Evolutionary conservation across 2,888 invertebrate genomes (phyloP).

Genomic region (Eupsilia transversa): DNA sequence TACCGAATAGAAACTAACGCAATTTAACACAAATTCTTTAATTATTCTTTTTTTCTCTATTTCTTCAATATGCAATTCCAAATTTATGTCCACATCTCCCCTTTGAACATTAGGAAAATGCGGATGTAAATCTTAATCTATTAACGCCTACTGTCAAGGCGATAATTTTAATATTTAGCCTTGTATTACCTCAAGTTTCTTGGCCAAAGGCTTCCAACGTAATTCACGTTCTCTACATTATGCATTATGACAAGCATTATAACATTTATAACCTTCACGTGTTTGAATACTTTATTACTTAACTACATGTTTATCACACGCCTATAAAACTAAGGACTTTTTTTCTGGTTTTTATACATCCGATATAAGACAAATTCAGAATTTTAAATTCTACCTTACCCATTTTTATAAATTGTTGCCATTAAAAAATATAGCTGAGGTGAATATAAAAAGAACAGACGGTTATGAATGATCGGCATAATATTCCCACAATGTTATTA

Average conservation of each 20-base stretch:
- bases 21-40: background rate
- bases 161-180: conserved; percentile 9
- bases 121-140: background rate
- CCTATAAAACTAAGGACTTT: conserved; percentile 10
- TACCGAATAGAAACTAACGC: background rate
- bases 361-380: conserved; percentile 9
- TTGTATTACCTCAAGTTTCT: conserved; percentile 33
- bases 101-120: background rate
- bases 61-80: background rate
- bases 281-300: conserved; percentile 35
- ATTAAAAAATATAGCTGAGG: background rate
- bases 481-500: background rate
- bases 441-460: background rate
- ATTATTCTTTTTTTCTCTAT: background rate
- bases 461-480: background rate
- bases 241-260: conserved; percentile 40
- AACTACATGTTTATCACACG: conserved; percentile 9
- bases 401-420: no score
- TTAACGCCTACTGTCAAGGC: background rate
- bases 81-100: no score
- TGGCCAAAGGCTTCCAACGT: conserved; percentile 18
- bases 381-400: conserved; percentile 12
- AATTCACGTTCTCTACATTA: conserved; percentile 38
- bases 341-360: conserved; percentile 23
- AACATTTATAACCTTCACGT: conserved; percentile 46